Conservation (phyloP, 1,140 invertebrate species). For the Ips typographus region DNA sequence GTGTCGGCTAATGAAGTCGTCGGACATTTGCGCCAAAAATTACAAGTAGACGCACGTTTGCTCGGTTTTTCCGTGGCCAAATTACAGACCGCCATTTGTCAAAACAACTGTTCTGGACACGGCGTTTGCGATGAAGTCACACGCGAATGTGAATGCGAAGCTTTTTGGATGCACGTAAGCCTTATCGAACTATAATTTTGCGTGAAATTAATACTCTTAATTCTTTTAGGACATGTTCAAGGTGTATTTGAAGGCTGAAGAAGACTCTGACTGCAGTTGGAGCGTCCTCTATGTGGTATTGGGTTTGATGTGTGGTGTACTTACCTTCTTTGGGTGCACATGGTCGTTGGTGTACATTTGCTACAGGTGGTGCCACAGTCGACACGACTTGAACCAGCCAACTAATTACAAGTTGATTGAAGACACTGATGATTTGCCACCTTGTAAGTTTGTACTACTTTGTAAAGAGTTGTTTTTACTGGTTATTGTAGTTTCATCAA, state of each 20-base stretch:
- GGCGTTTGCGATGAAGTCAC: conserved; percentile 84
- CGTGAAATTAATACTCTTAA: not conserved
- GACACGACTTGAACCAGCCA: conserved; percentile 51
- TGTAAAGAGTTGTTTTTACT: conserved; percentile 5
- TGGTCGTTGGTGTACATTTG: conserved; percentile 73
- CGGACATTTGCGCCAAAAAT: conserved; percentile 61
- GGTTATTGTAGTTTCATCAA: conserved; percentile 52
- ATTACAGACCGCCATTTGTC: conserved; percentile 82
- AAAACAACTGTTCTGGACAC: conserved; percentile 92
- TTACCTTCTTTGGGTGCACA: conserved; percentile 64
- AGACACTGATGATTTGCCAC: conserved; percentile 58
- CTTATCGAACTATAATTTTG: not conserved
- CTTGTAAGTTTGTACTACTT: conserved; percentile 51
- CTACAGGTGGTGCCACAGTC: conserved; percentile 59
- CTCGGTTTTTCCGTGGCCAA: conserved; percentile 72
- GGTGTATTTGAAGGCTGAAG: conserved; percentile 60
- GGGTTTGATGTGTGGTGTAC: conserved; percentile 64
- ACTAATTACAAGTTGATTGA: conserved; percentile 65
- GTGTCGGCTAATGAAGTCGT: conserved; percentile 49
- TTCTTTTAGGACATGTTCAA: conserved; percentile 53
- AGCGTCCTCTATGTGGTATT: conserved; percentile 86
- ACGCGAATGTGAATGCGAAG: conserved; percentile 85
- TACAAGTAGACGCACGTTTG: conserved; percentile 70
- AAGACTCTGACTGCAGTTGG: conserved; percentile 84
- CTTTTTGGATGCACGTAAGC: conserved; percentile 89